Conservation (phyloP, 2,797 vertebrate species). For the Hafferia zeledoni region DNA sequence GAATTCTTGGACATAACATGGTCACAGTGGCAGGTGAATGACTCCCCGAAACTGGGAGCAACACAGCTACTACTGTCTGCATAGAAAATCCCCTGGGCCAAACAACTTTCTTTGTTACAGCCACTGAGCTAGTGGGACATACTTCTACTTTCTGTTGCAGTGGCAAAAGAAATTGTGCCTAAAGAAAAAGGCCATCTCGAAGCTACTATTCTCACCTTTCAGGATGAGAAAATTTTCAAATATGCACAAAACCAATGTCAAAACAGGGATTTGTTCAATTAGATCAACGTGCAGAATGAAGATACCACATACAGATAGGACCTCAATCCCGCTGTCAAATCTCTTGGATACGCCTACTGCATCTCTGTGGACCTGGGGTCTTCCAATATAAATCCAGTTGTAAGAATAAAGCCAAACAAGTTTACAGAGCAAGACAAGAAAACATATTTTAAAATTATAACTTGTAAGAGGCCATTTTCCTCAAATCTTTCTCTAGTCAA, state of each 20-base stretch:
- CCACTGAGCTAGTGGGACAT: not conserved
- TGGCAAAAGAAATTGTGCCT: not conserved
- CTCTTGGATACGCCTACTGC: not conserved
- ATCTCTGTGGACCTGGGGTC: not conserved
- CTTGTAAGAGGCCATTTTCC: not conserved
- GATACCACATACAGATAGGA: not conserved
- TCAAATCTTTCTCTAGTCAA: not conserved
- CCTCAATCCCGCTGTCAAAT: not conserved
- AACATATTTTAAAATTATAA: not conserved
- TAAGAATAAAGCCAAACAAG: not conserved
- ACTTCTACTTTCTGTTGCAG: not conserved
- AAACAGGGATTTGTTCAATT: not conserved
- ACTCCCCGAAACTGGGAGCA: not conserved
- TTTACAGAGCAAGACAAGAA: not conserved
- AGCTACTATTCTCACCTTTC: not conserved
- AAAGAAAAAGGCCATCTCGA: not conserved
- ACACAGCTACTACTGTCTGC: not conserved
- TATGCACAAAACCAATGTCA: rapidly evolving
- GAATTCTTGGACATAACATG: not conserved
- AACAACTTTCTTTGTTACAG: not conserved
- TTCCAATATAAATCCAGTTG: not conserved
- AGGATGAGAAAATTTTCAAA: not conserved
- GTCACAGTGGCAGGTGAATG: not conserved
- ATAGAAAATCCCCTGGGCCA: not conserved
- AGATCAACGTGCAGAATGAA: not conserved